phyloP scores from a whole-genome alignment of 2,797 vertebrate genomes.

The Catharus ustulatus region DNA sequence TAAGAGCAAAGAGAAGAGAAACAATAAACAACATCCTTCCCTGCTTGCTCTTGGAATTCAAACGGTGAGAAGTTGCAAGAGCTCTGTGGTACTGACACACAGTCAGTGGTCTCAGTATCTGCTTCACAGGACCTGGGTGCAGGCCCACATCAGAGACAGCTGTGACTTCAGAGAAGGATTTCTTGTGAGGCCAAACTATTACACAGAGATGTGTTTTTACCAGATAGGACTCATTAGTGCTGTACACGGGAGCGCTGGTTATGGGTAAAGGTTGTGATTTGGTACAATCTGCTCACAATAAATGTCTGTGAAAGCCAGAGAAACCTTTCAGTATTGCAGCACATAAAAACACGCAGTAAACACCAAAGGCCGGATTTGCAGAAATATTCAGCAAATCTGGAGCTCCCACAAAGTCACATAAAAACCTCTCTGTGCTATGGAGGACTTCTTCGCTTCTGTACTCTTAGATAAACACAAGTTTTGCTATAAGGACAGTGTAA shows the following conservation, averaged over 20 bases:
- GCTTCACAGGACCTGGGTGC: neutral
- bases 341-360: neutral
- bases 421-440: neutral
- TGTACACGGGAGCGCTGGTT: accelerated
- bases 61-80: neutral
- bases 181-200: neutral
- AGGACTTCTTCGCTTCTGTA: neutral
- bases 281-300: neutral
- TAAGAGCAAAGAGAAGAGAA: neutral
- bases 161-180: neutral
- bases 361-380: neutral
- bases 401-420: neutral
- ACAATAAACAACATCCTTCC: neutral
- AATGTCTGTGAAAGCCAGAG: neutral
- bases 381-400: neutral
- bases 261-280: neutral
- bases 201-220: neutral
- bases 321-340: neutral
- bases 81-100: neutral
- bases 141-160: neutral
- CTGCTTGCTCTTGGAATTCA: neutral
- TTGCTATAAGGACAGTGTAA: neutral
- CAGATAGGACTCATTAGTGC: neutral
- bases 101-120: neutral
- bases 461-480: neutral